These are phyloP conservation scores for Umimayanthus kanabou DNA, from an alignment of 92 coral and sea anemone species.

Conservation along the genomic window DNA sequence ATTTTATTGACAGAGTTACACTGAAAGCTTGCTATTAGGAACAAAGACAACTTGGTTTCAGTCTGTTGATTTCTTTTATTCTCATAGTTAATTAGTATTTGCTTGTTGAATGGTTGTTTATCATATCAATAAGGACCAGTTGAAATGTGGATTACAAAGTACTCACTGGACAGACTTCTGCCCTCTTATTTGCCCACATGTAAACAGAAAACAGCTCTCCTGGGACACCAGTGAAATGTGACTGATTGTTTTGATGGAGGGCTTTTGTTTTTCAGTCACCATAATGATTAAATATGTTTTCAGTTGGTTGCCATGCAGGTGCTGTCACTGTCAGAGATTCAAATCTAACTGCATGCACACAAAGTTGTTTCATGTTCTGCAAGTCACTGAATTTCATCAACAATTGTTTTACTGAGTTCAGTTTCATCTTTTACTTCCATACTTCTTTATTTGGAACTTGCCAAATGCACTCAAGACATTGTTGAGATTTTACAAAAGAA, in stretches of 20 bases:
- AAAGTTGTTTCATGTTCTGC: no score
- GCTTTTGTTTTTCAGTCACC: not conserved
- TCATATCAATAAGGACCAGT: conserved; percentile 18
- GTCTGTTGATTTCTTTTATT: conserved; percentile 23
- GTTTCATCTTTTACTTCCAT: not conserved
- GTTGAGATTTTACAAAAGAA: no score
- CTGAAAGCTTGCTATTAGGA: not conserved
- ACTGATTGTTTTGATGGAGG: not conserved
- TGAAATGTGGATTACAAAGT: not conserved
- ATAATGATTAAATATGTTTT: not conserved
- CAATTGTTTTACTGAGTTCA: not conserved
- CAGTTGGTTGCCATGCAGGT: conserved; percentile 30
- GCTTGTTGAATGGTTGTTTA: conserved; percentile 18
- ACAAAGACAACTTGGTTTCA: not conserved
- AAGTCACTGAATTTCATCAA: not conserved
- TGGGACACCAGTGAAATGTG: not conserved
- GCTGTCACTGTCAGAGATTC: not conserved
- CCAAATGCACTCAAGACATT: no score
- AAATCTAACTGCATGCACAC: not conserved
- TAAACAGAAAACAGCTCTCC: not conserved
- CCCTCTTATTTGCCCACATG: not conserved
- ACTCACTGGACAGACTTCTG: not conserved
- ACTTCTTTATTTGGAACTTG: not conserved
- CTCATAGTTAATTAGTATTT: not conserved
- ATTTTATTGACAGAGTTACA: not conserved